These are phyloP conservation scores for Luperina nickerlii DNA, from an alignment of 2,888 invertebrate genomes.

Conservation along the genomic window DNA sequence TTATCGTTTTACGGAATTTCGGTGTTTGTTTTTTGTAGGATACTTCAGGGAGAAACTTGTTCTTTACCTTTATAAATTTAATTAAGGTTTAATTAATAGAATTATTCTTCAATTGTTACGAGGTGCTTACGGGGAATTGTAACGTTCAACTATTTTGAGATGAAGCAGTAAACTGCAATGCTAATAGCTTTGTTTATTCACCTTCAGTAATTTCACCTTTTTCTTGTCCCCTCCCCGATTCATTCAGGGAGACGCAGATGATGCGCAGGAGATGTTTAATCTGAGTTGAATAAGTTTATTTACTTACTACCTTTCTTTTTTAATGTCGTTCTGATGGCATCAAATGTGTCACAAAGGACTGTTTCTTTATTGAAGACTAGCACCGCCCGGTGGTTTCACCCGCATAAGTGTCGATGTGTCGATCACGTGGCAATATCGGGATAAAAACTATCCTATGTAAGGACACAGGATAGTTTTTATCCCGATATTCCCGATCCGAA, in stretches of 20 bases:
- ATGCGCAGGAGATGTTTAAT: not conserved
- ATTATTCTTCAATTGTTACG: constrained; percentile 32
- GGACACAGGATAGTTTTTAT: no score
- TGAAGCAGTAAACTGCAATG: not conserved
- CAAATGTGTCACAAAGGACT: no score
- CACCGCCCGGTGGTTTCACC: no score
- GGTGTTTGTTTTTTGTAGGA: constrained; percentile 51
- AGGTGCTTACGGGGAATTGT: not conserved
- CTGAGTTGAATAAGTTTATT: not conserved
- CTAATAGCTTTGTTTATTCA: not conserved
- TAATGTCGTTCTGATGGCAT: not conserved
- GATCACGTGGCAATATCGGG: no score
- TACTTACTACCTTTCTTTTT: not conserved
- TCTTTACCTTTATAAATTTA: constrained; percentile 34
- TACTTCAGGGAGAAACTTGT: constrained; percentile 30
- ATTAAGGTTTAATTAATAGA: constrained; percentile 41
- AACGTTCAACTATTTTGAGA: constrained; percentile 7
- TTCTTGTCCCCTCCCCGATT: not conserved
- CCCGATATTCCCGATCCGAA: no score
- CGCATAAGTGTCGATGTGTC: no score
- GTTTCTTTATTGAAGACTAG: not conserved
- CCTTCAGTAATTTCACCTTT: not conserved
- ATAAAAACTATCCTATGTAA: no score
- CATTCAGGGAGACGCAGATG: not conserved
- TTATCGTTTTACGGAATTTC: constrained; percentile 52